phyloP scores from a whole-genome alignment of 2,888 invertebrate species.

The Eulithis testata region DNA sequence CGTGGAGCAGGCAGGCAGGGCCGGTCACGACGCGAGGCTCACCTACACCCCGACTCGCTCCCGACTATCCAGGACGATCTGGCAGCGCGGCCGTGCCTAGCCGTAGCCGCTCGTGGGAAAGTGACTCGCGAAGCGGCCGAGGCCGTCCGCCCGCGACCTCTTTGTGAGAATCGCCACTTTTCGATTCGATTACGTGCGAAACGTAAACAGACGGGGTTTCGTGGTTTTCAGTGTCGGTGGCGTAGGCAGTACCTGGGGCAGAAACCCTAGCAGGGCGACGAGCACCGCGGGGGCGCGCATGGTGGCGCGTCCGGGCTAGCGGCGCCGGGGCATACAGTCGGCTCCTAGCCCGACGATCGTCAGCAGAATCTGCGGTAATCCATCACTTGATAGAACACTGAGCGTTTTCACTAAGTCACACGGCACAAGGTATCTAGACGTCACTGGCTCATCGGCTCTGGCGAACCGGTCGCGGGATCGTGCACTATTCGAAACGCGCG shows the following conservation, averaged over 20 bases:
- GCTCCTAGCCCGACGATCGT: slow-evolving; percentile 70
- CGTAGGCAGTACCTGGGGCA: slow-evolving; percentile 79
- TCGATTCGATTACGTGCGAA: slow-evolving; percentile 56
- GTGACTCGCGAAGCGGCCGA: slow-evolving; percentile 66
- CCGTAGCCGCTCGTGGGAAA: slow-evolving; percentile 74
- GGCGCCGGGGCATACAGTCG: slow-evolving; percentile 81
- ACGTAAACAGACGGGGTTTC: slow-evolving; percentile 73
- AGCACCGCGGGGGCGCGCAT: slow-evolving; percentile 84
- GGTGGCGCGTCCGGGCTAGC: slow-evolving; percentile 80
- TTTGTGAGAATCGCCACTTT: slow-evolving; percentile 57
- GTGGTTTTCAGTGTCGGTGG: slow-evolving; percentile 71
- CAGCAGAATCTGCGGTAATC: slow-evolving; percentile 80
- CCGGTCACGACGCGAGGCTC: slow-evolving; percentile 78
- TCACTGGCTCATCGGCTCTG: slow-evolving; percentile 79
- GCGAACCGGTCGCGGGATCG: slow-evolving; percentile 78
- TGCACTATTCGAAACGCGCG: slow-evolving; percentile 83
- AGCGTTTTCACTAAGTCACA: slow-evolving; percentile 82
- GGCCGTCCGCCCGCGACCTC: slow-evolving; percentile 50
- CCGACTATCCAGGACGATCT: slow-evolving; percentile 80
- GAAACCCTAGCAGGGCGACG: slow-evolving; percentile 83
- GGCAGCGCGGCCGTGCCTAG: slow-evolving; percentile 40
- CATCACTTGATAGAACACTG: slow-evolving; percentile 81
- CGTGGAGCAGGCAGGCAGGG: slow-evolving; percentile 52
- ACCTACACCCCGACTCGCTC: slow-evolving; percentile 65
- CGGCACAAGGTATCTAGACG: slow-evolving; percentile 77